Evolutionary conservation across 2,797 vertebrate species (phyloP), one percentile per base, ranked within the genome.

Genomic region (Cuniculus paca): DNA sequence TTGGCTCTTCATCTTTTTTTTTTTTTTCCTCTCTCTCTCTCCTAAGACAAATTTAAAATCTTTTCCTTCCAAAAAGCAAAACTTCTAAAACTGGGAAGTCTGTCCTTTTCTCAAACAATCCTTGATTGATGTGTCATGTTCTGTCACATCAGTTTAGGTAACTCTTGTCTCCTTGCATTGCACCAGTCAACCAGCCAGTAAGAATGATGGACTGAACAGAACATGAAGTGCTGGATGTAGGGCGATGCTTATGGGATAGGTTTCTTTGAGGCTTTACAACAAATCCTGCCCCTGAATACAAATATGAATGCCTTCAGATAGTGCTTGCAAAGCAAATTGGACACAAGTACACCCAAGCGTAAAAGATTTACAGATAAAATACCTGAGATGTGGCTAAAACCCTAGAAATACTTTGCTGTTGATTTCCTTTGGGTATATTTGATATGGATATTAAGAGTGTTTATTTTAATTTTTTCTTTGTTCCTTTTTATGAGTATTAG

Each of bases 31-130:
- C 52, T 19, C 48, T 31, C 63, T 63, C 45, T 45, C 3, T 10
- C 11, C 82, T 42, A 95, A 94, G n/a, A 82, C n/a, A 91, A 92
- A 94, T 88, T 80, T 77, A 90, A 97, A 96, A 91, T 0, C 5
- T 56, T 97, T 87, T 77, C 48, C 6, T 93, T 90, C 31, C 42
- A 95, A 96, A 96, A 83, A 26, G 34, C 45, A 92, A 92, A 87
- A 88, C 28, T 61, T 92, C 86, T 65, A 78, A 78, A 94, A 86
- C n/a, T 87, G 31, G 52, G 48, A 85, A 70, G 11, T n/a, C 28
- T 9, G 83, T 91, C 14, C 39, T 60, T 88, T 83, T 89, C 90
- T 19, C 54, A 90, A 85, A 90, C 75, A 86, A 1, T 45, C 10
- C 10, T 84, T 92, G 63, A 78, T 20, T 81, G 70, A 86, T 89